Conservation (phyloP, 2,113 vertebrate genomes). For the Alligator mississippiensis region DNA sequence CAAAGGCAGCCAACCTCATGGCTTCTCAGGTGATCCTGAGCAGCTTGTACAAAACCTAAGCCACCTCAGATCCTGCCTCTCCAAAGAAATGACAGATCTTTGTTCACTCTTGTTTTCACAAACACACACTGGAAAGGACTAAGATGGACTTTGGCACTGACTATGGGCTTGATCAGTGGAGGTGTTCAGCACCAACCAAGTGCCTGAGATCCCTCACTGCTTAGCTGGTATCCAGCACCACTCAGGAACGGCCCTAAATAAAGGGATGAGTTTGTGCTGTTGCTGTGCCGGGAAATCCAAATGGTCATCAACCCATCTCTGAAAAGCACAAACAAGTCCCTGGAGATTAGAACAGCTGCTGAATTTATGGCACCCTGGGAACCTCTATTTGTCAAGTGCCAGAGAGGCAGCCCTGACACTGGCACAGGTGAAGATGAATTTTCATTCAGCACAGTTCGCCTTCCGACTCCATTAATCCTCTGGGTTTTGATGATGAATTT, state of each 20-base stretch:
- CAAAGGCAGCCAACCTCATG: neutral
- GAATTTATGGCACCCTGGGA: conserved; percentile 91
- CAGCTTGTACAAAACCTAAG: neutral
- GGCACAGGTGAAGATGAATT: conserved; percentile 94
- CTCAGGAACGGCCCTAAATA: neutral
- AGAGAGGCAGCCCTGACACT: conserved; percentile 84
- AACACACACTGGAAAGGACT: neutral
- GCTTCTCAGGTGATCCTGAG: neutral
- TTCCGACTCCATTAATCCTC: conserved; percentile 86
- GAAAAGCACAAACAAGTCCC: conserved; percentile 50
- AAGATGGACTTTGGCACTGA: conserved; percentile 6
- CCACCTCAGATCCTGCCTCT: conserved; percentile 4
- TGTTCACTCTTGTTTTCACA: neutral
- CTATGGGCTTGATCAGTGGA: neutral
- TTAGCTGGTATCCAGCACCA: neutral
- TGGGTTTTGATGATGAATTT: conserved; percentile 89
- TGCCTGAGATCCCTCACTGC: neutral
- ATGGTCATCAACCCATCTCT: conserved; percentile 17
- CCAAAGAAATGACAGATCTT: neutral
- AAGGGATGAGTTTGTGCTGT: conserved; percentile 25
- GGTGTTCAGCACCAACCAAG: neutral
- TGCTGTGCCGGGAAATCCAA: conserved; percentile 11
- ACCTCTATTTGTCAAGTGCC: conserved; percentile 94
- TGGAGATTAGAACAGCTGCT: conserved; percentile 74
- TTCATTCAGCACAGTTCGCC: conserved; percentile 90